Conservation (phyloP, 2,113 vertebrate species). For the Pelodiscus sinensis region DNA sequence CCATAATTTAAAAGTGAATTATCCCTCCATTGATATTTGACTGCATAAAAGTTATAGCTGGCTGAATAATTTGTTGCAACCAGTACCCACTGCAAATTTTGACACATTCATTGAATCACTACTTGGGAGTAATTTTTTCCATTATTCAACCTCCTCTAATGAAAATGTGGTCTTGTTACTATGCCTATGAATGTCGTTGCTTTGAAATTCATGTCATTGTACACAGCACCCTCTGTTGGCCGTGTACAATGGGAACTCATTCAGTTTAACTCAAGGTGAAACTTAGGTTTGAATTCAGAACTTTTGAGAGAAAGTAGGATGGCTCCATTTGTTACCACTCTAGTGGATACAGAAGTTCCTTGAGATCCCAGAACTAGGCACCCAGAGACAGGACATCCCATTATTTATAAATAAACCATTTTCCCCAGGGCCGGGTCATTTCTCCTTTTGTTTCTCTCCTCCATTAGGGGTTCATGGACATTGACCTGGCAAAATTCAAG, state of each 20-base stretch:
- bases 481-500: constrained; percentile 93
- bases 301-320: neutral
- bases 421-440: neutral
- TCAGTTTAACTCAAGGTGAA: fast-evolving
- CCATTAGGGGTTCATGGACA: constrained; percentile 94
- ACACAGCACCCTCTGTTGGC: neutral
- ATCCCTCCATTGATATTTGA: neutral
- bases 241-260: neutral
- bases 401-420: neutral
- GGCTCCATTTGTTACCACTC: neutral
- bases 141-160: neutral
- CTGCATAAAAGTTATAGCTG: neutral
- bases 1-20: neutral
- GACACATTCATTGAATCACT: neutral
- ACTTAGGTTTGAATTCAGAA: neutral
- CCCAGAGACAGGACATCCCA: neutral
- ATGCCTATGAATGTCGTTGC: neutral
- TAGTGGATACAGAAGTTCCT: neutral
- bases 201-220: neutral
- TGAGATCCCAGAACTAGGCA: neutral
- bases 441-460: constrained; percentile 5
- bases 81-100: neutral
- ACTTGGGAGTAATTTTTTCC: neutral
- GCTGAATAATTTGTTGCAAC: neutral
- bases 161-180: neutral